These are phyloP conservation scores for Oryctolagus cuniculus DNA, from an alignment of 2,113 vertebrate genomes.

Conservation along the genomic window mOryCun1.1 NC_091436.1:95843001-95843500, in stretches of 20 bases:
- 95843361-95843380: neutral
- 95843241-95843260: neutral
- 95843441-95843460: neutral
- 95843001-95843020: too few relatives aligned
- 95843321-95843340: neutral
- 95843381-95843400: neutral
- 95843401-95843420: neutral
- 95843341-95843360: neutral
- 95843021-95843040: too few relatives aligned
- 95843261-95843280: neutral
- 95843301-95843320: neutral
- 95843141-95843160: too few relatives aligned
- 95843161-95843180: neutral
- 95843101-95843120: too few relatives aligned
- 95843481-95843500: neutral
- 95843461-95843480: neutral
- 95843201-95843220: neutral
- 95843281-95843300: neutral
- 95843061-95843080: too few relatives aligned
- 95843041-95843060: too few relatives aligned
- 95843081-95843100: too few relatives aligned
- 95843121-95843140: too few relatives aligned
- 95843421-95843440: neutral
- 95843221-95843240: neutral
- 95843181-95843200: neutral